Evolutionary conservation across 2,888 invertebrate genomes (phyloP).

Genomic region (Chirona hameri): DNA sequence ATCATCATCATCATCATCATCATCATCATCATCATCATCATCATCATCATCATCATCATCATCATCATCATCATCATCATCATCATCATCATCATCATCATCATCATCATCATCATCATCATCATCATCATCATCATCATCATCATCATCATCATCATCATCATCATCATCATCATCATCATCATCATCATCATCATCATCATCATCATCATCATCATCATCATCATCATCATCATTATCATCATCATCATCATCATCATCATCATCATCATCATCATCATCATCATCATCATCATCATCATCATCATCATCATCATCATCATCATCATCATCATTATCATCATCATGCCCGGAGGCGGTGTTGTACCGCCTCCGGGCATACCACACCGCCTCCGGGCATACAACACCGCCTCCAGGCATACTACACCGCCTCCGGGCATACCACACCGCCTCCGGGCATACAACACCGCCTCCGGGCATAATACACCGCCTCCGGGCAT

Average conservation of each 20-base stretch:
- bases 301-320: not conserved
- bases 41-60: not conserved
- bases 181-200: not conserved
- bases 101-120: not conserved
- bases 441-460: too few relatives aligned
- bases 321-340: constrained; percentile 6
- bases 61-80: not conserved
- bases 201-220: not conserved
- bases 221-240: not conserved
- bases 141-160: not conserved
- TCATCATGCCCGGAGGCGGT: not conserved
- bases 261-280: not conserved
- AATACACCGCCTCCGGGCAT: too few relatives aligned
- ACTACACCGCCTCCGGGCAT: too few relatives aligned
- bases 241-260: not conserved
- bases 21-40: not conserved
- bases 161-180: not conserved
- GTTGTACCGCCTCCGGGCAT: too few relatives aligned
- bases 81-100: not conserved
- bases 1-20: not conserved
- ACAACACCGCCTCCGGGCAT: too few relatives aligned
- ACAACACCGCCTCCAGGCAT: too few relatives aligned
- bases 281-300: not conserved
- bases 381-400: too few relatives aligned
- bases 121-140: not conserved